Percentiles rank a stretch among this genome's conserved stretches.
These are phyloP conservation scores for Suricata suricatta DNA, from an alignment of 2,113 vertebrate species.

Conservation along the genomic window DNA sequence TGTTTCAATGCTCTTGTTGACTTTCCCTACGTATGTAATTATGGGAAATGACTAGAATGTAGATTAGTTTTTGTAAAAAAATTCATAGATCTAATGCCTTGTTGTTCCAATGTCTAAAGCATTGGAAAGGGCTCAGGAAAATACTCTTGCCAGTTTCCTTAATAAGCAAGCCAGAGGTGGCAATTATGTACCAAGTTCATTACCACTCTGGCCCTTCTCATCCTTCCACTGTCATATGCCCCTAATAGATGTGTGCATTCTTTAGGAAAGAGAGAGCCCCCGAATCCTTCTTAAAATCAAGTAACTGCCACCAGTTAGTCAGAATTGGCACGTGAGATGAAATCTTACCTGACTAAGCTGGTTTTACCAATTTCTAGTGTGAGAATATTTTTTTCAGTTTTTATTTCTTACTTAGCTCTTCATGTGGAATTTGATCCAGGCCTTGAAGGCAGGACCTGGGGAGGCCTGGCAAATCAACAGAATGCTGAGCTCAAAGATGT, in stretches of 20 bases:
- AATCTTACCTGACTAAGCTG: neutral
- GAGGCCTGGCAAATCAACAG: neutral
- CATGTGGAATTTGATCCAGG: neutral
- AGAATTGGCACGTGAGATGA: neutral
- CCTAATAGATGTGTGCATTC: neutral
- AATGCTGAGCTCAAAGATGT: neutral
- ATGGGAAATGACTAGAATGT: neutral
- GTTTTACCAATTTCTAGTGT: neutral
- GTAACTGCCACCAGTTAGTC: neutral
- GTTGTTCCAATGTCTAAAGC: neutral
- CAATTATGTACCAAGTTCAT: neutral
- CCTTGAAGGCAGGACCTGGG: neutral
- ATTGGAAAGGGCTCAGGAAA: conserved; percentile 13
- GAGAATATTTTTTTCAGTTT: neutral
- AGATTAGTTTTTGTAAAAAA: neutral
- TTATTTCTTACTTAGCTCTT: neutral
- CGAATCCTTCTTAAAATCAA: neutral
- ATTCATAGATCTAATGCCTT: neutral
- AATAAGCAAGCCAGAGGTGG: neutral
- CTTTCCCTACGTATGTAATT: neutral
- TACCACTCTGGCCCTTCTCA: neutral
- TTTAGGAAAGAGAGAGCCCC: neutral
- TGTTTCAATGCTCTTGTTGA: neutral
- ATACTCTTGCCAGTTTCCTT: neutral
- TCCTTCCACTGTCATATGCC: neutral